Evolutionary conservation across 2,888 invertebrate genomes (phyloP).

Genomic region (Habroteleia sp.): DNA sequence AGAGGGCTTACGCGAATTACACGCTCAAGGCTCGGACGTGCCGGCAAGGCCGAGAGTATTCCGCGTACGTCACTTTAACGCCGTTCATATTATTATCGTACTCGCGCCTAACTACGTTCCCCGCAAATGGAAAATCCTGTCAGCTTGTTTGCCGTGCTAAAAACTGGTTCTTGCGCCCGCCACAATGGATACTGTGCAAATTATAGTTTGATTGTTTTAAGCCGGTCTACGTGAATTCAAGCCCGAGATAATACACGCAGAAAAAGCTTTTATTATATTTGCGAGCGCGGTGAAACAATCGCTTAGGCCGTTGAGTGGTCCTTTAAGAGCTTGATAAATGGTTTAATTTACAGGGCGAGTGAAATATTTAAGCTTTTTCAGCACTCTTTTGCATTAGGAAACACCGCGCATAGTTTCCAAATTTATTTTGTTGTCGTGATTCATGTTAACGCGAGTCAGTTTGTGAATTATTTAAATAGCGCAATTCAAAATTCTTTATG

Average conservation of each 20-base stretch:
- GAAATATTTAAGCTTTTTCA: slow-evolving; percentile 39
- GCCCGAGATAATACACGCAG: slow-evolving; percentile 20
- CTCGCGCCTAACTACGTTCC: background rate
- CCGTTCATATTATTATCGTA: slow-evolving; percentile 20
- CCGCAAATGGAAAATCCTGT: slow-evolving; percentile 35
- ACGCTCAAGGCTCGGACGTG: slow-evolving; percentile 32
- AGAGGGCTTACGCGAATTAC: slow-evolving; percentile 43
- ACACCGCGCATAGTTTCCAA: background rate
- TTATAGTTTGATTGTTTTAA: slow-evolving; percentile 45
- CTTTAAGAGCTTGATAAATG: slow-evolving; percentile 52
- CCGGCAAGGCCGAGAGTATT: slow-evolving; percentile 35
- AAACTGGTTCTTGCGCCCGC: slow-evolving; percentile 30
- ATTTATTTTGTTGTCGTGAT: slow-evolving; percentile 24
- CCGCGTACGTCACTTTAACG: slow-evolving; percentile 39
- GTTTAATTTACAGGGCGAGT: slow-evolving; percentile 36
- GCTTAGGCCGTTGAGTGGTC: slow-evolving; percentile 41
- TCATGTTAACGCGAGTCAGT: background rate
- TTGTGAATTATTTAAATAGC: background rate
- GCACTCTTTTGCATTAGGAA: slow-evolving; percentile 13
- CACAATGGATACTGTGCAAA: slow-evolving; percentile 32
- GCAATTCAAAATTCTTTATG: too few species aligned
- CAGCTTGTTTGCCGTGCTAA: slow-evolving; percentile 72
- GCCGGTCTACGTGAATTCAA: slow-evolving; percentile 17
- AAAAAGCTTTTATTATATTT: slow-evolving; percentile 50
- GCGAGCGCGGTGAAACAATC: slow-evolving; percentile 34